Conservation (phyloP, 2,888 invertebrate species). For the Agrochola litura region DNA sequence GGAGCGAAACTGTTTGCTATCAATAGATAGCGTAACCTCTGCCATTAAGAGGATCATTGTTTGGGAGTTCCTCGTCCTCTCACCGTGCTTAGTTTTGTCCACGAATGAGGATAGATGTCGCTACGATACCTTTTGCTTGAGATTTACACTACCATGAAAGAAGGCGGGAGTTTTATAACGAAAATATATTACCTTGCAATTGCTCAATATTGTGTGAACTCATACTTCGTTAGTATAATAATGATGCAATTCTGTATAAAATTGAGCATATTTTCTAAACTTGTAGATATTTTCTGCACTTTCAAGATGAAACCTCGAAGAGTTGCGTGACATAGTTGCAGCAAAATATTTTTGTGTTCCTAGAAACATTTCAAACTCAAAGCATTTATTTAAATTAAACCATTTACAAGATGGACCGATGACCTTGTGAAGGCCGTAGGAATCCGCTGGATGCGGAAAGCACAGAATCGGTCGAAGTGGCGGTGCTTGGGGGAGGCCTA, state of each 20-base stretch:
- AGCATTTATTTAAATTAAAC: neutral
- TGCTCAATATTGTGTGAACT: neutral
- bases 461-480: no score
- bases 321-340: neutral
- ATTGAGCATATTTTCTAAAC: neutral
- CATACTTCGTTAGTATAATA: neutral
- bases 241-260: neutral
- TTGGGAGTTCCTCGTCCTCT: neutral
- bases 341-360: neutral
- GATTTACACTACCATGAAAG: neutral
- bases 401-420: no score
- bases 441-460: no score
- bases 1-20: neutral
- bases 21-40: slow-evolving; percentile 15
- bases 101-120: slow-evolving; percentile 45
- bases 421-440: no score
- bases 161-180: slow-evolving; percentile 26
- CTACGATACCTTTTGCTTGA: neutral
- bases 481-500: no score
- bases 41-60: neutral
- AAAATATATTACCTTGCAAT: neutral
- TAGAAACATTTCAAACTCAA: neutral
- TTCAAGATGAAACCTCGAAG: neutral
- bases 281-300: neutral
- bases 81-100: neutral